phyloP scores from a whole-genome alignment of 2,888 invertebrate genomes.

The Cyrtodaria siliqua region DNA sequence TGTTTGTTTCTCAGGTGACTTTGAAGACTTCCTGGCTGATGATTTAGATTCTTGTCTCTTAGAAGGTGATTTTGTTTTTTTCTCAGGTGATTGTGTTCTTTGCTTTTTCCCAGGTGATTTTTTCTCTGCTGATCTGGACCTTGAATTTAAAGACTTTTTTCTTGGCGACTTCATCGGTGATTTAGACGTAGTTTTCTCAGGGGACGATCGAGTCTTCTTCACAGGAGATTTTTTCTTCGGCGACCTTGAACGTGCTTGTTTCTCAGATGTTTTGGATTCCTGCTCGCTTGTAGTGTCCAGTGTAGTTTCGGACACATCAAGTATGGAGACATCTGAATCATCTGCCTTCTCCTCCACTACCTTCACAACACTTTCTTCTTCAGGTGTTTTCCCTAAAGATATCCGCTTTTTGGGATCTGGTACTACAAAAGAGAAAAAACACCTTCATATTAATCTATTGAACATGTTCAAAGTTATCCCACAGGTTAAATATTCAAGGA shows the following conservation, averaged over 20 bases:
- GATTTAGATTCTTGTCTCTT: conserved; percentile 28
- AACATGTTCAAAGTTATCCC: too few species aligned
- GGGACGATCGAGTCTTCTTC: not conserved
- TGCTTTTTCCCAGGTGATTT: conserved; percentile 11
- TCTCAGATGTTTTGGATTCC: too few species aligned
- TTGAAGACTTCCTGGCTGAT: conserved; percentile 18
- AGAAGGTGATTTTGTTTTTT: conserved; percentile 1
- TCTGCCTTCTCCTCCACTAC: not conserved
- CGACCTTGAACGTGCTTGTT: too few species aligned
- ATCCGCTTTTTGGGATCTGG: too few species aligned
- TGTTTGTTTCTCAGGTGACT: conserved; percentile 12
- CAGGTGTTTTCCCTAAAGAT: too few species aligned
- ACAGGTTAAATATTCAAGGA: too few species aligned
- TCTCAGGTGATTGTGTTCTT: conserved; percentile 5
- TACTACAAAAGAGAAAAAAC: too few species aligned
- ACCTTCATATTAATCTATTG: too few species aligned
- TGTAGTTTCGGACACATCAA: not conserved
- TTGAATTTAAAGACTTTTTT: too few species aligned
- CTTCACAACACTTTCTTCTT: not conserved
- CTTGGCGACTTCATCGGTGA: too few species aligned
- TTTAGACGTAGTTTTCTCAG: not conserved
- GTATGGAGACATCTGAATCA: too few species aligned
- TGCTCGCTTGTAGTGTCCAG: not conserved
- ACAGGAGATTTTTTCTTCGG: too few species aligned
- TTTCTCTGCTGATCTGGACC: not conserved